A percentile compares a stretch with the other conserved stretches of the same genome.
Conservation (phyloP, 92 coral and sea anemone genomes). For the Blastomussa wellsi region DNA sequence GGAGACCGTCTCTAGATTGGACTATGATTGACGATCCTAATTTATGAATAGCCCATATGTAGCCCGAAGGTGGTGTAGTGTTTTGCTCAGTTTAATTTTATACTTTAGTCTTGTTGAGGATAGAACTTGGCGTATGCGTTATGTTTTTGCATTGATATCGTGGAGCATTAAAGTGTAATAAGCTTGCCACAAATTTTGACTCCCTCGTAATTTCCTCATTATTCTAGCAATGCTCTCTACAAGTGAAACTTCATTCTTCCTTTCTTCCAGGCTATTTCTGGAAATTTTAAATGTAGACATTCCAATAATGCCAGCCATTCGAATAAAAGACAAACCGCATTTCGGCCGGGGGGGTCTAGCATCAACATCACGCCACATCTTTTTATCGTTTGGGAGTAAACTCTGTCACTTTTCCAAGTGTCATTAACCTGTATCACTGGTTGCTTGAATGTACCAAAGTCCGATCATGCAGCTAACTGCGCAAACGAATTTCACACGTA, state of each 20-base stretch:
- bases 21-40: slow-evolving; percentile 7
- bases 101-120: neutral
- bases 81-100: neutral
- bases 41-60: neutral
- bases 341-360: neutral
- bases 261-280: neutral
- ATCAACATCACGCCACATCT: neutral
- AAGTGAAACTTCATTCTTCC: neutral
- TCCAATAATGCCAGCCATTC: neutral
- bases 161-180: neutral
- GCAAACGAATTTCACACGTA: neutral
- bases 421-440: too few species aligned
- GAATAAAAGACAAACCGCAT: neutral
- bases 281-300: neutral
- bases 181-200: neutral
- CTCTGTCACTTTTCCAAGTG: neutral
- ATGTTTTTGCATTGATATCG: neutral
- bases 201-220: neutral
- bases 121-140: neutral
- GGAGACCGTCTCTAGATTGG: too few species aligned
- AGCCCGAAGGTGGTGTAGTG: neutral
- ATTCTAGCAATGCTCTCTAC: neutral
- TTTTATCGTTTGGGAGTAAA: neutral
- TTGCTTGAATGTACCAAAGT: neutral
- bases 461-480: neutral